Conservation (phyloP, 2,797 vertebrate species). For the Esox lucius region DNA sequence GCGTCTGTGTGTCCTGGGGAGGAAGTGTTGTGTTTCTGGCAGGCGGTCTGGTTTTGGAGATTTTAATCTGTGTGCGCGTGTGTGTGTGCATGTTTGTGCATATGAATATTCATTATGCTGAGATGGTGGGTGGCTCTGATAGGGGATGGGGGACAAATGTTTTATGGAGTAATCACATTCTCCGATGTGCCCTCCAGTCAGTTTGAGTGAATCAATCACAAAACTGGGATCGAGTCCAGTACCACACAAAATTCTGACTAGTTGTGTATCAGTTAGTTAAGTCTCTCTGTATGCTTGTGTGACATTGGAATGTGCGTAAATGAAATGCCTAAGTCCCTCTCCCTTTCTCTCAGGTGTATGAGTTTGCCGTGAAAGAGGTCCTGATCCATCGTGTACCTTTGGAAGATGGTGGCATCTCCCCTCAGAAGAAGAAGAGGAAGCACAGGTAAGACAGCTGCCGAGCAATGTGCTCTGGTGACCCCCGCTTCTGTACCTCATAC, state of each 20-base stretch:
- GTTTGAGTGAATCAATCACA: slow-evolving; percentile 22
- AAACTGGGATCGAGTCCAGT: slow-evolving; percentile 21
- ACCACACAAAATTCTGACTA: neutral
- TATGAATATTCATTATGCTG: neutral
- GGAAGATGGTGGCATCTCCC: slow-evolving; percentile 88
- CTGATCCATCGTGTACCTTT: slow-evolving; percentile 89
- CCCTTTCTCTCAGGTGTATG: slow-evolving; percentile 82
- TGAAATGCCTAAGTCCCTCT: neutral
- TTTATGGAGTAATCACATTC: slow-evolving; percentile 34
- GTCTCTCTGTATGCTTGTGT: neutral
- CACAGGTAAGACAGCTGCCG: slow-evolving; percentile 80
- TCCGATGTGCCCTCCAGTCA: neutral
- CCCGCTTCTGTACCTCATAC: neutral
- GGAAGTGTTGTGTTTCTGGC: slow-evolving; percentile 61
- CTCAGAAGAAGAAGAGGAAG: slow-evolving; percentile 97
- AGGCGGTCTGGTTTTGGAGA: slow-evolving; percentile 34
- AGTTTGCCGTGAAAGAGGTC: slow-evolving; percentile 93
- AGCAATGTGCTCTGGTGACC: neutral
- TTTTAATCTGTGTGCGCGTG: slow-evolving; percentile 19
- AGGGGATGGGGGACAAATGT: slow-evolving; percentile 25
- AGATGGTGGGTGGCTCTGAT: slow-evolving; percentile 33
- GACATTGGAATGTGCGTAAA: no score
- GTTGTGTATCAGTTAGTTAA: neutral
- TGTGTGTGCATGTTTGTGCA: slow-evolving; percentile 26
- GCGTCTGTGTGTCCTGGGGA: slow-evolving; percentile 49